phyloP scores from a whole-genome alignment of 2,888 invertebrate genomes.

The Boloria selene region DNA sequence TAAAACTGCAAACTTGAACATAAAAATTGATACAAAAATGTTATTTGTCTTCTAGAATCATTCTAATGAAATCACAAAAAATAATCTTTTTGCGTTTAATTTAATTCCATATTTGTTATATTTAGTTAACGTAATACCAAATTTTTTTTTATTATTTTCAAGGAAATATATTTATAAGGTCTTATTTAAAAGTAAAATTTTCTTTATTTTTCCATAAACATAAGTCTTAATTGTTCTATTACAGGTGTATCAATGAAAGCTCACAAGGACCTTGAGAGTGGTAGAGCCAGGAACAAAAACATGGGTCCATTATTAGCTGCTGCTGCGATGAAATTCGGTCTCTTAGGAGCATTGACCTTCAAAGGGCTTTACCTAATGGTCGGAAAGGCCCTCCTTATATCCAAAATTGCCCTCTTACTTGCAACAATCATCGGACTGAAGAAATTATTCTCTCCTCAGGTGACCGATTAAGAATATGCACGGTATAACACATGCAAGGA shows the following conservation, averaged over 20 bases:
- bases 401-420: slow-evolving; percentile 91
- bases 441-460: slow-evolving; percentile 89
- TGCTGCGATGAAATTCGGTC: slow-evolving; percentile 90
- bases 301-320: slow-evolving; percentile 88
- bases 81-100: too few relatives aligned
- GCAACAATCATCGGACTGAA: slow-evolving; percentile 91
- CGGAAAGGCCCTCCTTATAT: slow-evolving; percentile 92
- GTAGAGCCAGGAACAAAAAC: slow-evolving; percentile 88
- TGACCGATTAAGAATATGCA: slow-evolving; percentile 56
- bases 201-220: too few relatives aligned
- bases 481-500: slow-evolving; percentile 2
- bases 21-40: too few relatives aligned
- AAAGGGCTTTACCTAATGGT: slow-evolving; percentile 91
- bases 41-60: too few relatives aligned
- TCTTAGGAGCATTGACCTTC: slow-evolving; percentile 90
- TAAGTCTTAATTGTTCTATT: slow-evolving; percentile 43
- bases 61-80: too few relatives aligned
- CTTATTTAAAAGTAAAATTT: too few relatives aligned
- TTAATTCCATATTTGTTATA: too few relatives aligned
- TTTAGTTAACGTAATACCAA: too few relatives aligned
- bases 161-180: too few relatives aligned
- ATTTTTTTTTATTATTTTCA: too few relatives aligned
- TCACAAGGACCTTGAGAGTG: slow-evolving; percentile 82
- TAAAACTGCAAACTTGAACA: too few relatives aligned
- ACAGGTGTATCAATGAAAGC: slow-evolving; percentile 86